These are phyloP conservation scores for Phaetusa simplex DNA, from an alignment of 2,113 vertebrate genomes.

Conservation along the genomic window DNA sequence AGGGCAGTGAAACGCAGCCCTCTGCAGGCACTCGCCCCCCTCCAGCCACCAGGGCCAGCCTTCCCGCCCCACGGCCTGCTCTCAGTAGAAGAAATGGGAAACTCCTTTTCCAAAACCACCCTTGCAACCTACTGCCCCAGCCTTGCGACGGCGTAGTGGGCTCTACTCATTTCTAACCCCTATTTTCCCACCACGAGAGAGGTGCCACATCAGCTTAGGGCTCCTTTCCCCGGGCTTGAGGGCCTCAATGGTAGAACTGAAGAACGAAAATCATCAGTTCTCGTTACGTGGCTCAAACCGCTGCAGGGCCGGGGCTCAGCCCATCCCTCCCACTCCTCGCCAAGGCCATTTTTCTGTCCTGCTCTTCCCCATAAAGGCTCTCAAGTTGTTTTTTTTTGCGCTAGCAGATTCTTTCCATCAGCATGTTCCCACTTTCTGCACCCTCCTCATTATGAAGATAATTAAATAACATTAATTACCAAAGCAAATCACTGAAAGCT, in stretches of 20 bases:
- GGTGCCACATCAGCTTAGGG: background rate
- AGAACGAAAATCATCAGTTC: background rate
- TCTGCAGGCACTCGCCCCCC: background rate
- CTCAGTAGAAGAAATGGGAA: background rate
- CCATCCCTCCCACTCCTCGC: accelerated
- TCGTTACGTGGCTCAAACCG: accelerated
- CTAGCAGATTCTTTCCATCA: background rate
- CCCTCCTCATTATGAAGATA: background rate
- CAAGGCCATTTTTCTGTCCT: background rate
- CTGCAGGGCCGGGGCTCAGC: background rate
- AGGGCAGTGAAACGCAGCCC: background rate
- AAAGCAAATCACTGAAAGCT: background rate
- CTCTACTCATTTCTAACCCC: background rate
- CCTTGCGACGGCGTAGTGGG: background rate
- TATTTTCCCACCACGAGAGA: background rate
- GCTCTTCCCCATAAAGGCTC: no score
- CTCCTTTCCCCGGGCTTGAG: background rate
- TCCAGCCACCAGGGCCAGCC: background rate
- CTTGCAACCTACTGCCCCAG: background rate
- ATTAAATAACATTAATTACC: background rate
- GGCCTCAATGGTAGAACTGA: background rate
- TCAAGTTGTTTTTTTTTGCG: background rate
- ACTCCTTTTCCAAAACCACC: background rate
- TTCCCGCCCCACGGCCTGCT: no score
- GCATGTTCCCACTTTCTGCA: background rate